Evolutionary conservation across 2,113 vertebrate genomes (phyloP).

Genomic region (Thomomys bottae): DNA sequence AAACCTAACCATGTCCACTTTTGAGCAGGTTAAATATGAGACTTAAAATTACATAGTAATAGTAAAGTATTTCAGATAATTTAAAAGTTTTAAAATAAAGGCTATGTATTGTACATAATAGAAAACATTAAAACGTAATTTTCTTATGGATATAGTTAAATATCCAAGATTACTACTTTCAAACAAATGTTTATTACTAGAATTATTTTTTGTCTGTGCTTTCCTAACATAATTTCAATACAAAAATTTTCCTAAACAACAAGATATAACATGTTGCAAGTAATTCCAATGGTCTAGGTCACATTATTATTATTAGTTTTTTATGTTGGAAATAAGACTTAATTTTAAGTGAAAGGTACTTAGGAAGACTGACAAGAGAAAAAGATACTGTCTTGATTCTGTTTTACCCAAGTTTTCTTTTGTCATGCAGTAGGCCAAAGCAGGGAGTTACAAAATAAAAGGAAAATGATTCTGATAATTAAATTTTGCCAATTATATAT

Average conservation of each 20-base stretch:
- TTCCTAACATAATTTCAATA: constrained; percentile 58
- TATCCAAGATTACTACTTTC: constrained; percentile 42
- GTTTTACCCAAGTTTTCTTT: constrained; percentile 46
- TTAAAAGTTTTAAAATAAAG: constrained; percentile 58
- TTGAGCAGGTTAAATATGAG: constrained; percentile 49
- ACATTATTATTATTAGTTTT: constrained; percentile 40
- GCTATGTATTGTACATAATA: neutral
- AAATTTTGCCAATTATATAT: constrained; percentile 45
- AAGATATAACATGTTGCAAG: constrained; percentile 10
- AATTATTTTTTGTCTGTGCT: constrained; percentile 63
- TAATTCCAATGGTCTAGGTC: constrained; percentile 50
- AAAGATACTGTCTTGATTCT: constrained; percentile 51
- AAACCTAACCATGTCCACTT: constrained; percentile 48
- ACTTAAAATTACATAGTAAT: constrained; percentile 44
- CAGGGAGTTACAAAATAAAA: neutral
- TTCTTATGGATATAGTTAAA: constrained; percentile 46
- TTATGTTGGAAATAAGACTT: constrained; percentile 41
- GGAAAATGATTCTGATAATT: constrained; percentile 58
- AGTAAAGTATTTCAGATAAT: constrained; percentile 53
- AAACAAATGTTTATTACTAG: constrained; percentile 57
- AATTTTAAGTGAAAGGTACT: constrained; percentile 42
- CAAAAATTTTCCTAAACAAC: constrained; percentile 47
- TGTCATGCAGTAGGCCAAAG: constrained; percentile 42
- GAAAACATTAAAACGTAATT: constrained; percentile 56
- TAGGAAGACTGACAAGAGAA: constrained; percentile 30